Base-by-base conservation (phyloP, 2,113 vertebrate species). In the Crocuta crocuta region DNA sequence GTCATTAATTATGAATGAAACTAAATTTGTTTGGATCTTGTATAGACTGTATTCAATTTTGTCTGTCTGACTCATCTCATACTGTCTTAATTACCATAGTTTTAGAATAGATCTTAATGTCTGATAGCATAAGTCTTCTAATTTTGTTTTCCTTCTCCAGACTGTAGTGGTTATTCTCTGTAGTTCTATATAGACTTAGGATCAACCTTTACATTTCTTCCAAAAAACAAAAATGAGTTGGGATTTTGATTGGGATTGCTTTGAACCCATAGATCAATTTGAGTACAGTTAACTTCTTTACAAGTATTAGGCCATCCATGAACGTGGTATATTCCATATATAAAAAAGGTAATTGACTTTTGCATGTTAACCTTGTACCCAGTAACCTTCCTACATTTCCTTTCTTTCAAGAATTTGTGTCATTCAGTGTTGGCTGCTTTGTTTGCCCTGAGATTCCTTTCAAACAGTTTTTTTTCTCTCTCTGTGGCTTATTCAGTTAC, bases 101-200 rank as follows among this genome's bases (percentile, higher is more conserved):
- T 90, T 71, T 89, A 73, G 39, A 65, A 85, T 33, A 68, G 63
- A 11, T 73, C 48, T 73, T 58, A 89, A 15, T 61, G 4, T 79
- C 45, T 70, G 21, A 24, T 73, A 65, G 68, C 53, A 1, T 76
- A 65, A 43, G 10, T 95, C 21, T 92, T 85, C 43, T 81, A 78
- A n/a, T 74, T 93, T 84, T 71, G 31, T 88, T 95, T 33, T 96
- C 33, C 4, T 90, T 68, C 66, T 89, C n/a, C 71, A 53, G 10
- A 82, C 53, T 70, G 12, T 13, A 33, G 43, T 80, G 45, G 8
- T 50, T 73, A 33, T 78, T 70, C 19, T n/a, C 66, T 79, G 63
- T 81, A 48, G 6, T 80, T 95, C 19, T 89, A 0, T 65, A 16
- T 45, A 63, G 15, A 23, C 66, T 63, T 55, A 84, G 11, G 10